Base-by-base conservation (phyloP, 2,797 vertebrate genomes). In the Sternotherus odoratus region DNA sequence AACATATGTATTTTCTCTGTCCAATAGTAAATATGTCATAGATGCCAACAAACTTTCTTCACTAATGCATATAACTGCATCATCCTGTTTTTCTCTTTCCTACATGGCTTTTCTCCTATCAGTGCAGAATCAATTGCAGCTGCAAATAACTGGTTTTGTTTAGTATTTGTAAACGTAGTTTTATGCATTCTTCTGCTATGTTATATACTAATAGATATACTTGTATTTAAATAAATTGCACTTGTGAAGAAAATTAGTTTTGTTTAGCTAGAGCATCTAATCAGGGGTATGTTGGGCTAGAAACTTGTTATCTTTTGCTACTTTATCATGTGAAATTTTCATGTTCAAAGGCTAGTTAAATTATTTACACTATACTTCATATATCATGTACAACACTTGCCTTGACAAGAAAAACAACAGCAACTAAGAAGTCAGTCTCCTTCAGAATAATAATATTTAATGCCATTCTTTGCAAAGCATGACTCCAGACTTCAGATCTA, bases 281-380 rank as follows among this genome's bases (percentile, higher is more conserved):
- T 90, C 94, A 93, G 90, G 54, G 81, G 92, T 60, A 90, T 85
- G 95, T 94, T 95, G 90, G 92, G 91, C 92, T 95, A 78, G 81
- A 93, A 95, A 95, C 79, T 82, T 91, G 92, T 92, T 93, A 89
- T 90, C 85, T 94, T 96, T 91, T 92, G 94, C 88, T 95, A 88
- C 90, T 95, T 96, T 90, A 96, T 90, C 80, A 84, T 85, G 88
- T 85, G 88, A 91, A 92, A 95, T 94, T 95, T 96, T 88, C 91
- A 96, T 91, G 93, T 95, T 97, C 94, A 96, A 96, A 95, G 88
- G 88, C 95, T 93, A 88, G 93, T 92, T 96, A 95, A 96, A 95
- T 97, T 96, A 97, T 97, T 96, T 95, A 96, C 82, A 1, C 94
- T 96, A 90, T 93, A 93, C 89, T 96, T 95, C 96, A 92, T 95